These are phyloP conservation scores for Cetoscarus ocellatus DNA, from an alignment of 2,797 vertebrate species.

Conservation along the genomic window DNA sequence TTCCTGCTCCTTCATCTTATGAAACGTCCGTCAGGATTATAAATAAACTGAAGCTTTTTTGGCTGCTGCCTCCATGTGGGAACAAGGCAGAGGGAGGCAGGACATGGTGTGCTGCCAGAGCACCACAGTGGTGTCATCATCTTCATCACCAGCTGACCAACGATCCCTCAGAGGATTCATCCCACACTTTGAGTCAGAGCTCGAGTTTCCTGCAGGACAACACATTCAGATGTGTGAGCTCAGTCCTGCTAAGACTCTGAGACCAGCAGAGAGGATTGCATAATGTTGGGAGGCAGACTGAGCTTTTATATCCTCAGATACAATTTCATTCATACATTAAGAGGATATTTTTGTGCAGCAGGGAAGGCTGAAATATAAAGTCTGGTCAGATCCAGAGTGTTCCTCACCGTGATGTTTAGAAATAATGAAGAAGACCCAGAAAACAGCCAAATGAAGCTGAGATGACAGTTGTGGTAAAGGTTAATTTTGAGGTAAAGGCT, in stretches of 20 bases:
- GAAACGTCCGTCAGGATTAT: slow-evolving; percentile 64
- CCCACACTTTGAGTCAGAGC: slow-evolving; percentile 13
- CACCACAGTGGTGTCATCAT: slow-evolving; percentile 17
- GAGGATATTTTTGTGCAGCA: not conserved
- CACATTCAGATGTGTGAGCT: slow-evolving; percentile 39
- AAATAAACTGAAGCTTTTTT: slow-evolving; percentile 74
- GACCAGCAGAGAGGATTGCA: slow-evolving; percentile 24
- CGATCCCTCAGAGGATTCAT: slow-evolving; percentile 29
- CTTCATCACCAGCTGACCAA: slow-evolving; percentile 3
- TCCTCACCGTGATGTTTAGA: too few relatives aligned
- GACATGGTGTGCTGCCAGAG: slow-evolving; percentile 77
- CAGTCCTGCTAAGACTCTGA: slow-evolving; percentile 28
- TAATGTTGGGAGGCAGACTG: slow-evolving; percentile 21
- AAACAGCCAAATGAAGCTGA: too few relatives aligned
- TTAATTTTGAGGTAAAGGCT: not conserved
- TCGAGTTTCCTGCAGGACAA: slow-evolving; percentile 13
- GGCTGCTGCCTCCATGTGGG: slow-evolving; percentile 26
- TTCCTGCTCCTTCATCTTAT: slow-evolving; percentile 35
- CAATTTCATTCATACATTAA: not conserved
- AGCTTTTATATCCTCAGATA: not conserved
- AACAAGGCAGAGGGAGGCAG: slow-evolving; percentile 35
- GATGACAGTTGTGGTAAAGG: too few relatives aligned
- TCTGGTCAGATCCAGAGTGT: not conserved
- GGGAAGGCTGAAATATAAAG: not conserved
- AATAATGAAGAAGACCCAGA: too few relatives aligned